These are phyloP conservation scores for Ferrisia virgata DNA, from an alignment of 2,888 invertebrate genomes.

Conservation along the genomic window DNA sequence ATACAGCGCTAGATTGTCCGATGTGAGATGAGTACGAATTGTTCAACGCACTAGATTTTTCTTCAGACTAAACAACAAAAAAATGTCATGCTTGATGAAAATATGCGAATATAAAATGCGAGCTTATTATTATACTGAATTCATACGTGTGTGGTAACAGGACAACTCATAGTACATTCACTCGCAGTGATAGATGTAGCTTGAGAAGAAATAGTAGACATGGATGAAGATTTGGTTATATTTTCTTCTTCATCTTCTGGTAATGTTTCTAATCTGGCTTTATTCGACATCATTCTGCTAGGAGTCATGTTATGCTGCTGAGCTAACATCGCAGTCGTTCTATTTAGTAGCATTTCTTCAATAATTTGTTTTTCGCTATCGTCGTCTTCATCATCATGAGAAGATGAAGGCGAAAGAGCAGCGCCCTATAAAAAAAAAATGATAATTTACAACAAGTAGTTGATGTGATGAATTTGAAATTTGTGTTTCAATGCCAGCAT, in stretches of 20 bases:
- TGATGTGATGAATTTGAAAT: too few species aligned
- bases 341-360: slow-evolving; percentile 35
- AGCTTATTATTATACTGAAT: too few species aligned
- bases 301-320: slow-evolving; percentile 40
- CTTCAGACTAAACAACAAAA: not conserved
- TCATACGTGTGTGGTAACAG: not conserved
- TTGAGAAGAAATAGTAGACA: not conserved
- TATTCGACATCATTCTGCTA: slow-evolving; percentile 19
- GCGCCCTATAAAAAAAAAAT: too few species aligned
- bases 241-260: slow-evolving; percentile 42
- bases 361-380: slow-evolving; percentile 21
- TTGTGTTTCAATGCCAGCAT: too few species aligned
- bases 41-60: not conserved
- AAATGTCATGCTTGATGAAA: not conserved
- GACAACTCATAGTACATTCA: slow-evolving; percentile 38
- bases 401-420: slow-evolving; percentile 5
- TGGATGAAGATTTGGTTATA: slow-evolving; percentile 17
- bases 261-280: slow-evolving; percentile 28
- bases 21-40: slow-evolving; percentile 8
- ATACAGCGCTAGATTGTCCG: slow-evolving; percentile 25
- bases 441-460: too few species aligned
- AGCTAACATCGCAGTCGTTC: slow-evolving; percentile 36
- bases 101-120: too few species aligned
- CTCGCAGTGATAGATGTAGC: not conserved
- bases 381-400: slow-evolving; percentile 33